These are phyloP conservation scores for Spea hammondii DNA, from an alignment of 2,797 vertebrate species.

Conservation along the genomic window DNA sequence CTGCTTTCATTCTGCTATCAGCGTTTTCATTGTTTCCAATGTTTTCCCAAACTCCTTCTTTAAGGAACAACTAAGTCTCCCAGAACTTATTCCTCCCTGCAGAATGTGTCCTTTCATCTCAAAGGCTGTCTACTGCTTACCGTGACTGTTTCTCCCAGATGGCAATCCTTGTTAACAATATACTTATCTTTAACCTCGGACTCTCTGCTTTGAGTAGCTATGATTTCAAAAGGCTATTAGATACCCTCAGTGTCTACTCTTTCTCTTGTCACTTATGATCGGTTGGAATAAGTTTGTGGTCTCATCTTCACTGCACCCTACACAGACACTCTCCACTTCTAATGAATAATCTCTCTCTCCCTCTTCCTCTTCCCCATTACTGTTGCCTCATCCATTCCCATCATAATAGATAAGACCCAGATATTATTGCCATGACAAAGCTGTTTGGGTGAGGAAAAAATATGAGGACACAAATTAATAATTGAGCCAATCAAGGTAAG, in stretches of 20 bases:
- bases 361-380: constrained; percentile 14
- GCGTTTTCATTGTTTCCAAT: too few relatives aligned
- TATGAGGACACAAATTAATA: constrained; percentile 26
- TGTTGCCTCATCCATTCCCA: not conserved
- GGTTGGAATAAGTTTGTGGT: not conserved
- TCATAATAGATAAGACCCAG: constrained; percentile 13
- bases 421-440: constrained; percentile 33
- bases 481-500: constrained; percentile 40
- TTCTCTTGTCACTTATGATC: not conserved
- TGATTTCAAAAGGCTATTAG: not conserved
- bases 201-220: too few relatives aligned
- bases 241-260: not conserved
- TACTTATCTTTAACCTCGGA: too few relatives aligned
- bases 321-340: constrained; percentile 1
- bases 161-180: too few relatives aligned
- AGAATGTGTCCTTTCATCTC: too few relatives aligned
- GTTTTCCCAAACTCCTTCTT: too few relatives aligned
- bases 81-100: too few relatives aligned
- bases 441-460: constrained; percentile 28
- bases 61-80: too few relatives aligned
- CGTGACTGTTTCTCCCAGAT: too few relatives aligned
- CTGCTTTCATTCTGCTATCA: too few relatives aligned
- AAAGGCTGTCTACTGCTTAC: too few relatives aligned
- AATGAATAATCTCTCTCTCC: constrained; percentile 24
- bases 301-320: not conserved